These are phyloP conservation scores for Lathronympha strigana DNA, from an alignment of 2,888 invertebrate genomes.

Conservation along the genomic window DNA sequence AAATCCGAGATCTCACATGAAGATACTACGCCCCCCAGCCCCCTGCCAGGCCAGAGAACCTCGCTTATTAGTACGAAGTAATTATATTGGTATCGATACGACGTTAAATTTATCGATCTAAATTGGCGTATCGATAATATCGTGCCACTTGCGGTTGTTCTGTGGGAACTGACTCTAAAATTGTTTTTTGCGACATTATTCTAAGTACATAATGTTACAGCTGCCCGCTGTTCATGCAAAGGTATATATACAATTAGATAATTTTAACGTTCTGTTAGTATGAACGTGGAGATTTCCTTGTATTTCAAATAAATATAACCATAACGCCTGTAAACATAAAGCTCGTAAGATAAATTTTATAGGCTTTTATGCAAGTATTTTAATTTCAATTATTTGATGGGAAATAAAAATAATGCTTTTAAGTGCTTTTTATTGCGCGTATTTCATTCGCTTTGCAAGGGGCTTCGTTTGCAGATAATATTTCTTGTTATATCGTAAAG, in stretches of 20 bases:
- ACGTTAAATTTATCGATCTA: slow-evolving; percentile 66
- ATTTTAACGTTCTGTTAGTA: background rate
- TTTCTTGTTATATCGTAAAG: no score
- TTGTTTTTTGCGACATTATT: background rate
- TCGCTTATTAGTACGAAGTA: slow-evolving; percentile 66
- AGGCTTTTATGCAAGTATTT: background rate
- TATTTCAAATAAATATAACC: background rate
- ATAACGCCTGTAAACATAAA: background rate
- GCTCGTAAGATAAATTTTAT: slow-evolving; percentile 2
- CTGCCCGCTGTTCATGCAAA: slow-evolving; percentile 10
- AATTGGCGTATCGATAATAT: slow-evolving; percentile 71
- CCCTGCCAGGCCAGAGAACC: slow-evolving; percentile 76
- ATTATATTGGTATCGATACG: slow-evolving; percentile 56
- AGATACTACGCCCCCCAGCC: slow-evolving; percentile 70
- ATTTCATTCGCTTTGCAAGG: no score
- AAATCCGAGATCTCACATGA: slow-evolving; percentile 77
- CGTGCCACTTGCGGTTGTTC: slow-evolving; percentile 62
- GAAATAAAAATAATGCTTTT: no score
- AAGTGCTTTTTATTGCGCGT: no score
- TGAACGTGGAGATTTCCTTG: background rate
- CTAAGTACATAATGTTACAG: slow-evolving; percentile 8
- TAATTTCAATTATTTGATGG: no score
- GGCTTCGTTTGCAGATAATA: no score
- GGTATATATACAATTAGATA: background rate
- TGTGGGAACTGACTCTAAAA: slow-evolving; percentile 66